Evolutionary conservation across 1,140 invertebrate genomes (phyloP), one percentile per base, ranked within the genome.

Genomic region (Laodelphax striatellus): DNA sequence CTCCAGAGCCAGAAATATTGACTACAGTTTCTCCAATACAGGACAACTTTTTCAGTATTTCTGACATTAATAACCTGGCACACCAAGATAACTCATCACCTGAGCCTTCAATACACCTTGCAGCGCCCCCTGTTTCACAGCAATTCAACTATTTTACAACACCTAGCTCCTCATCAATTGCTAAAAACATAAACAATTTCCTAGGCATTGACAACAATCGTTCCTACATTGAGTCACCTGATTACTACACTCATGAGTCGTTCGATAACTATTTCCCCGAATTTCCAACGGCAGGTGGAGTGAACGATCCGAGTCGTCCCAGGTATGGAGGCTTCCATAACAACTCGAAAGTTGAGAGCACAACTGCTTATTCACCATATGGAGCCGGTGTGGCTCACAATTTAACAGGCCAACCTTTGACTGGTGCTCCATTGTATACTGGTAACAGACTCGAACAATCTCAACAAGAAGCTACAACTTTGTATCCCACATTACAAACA

Each of bases 321-420:
- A 71, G 69, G 63, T 75, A 75, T 57, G 75, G 75, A 10, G 76
- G 73, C 2, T 76, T 79, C 64, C 77, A 79, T 64, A 80, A 81
- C 57, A 79, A 80, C 63, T 72, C 72, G 17, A 46, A 68, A 21
- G 61, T 65, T 42, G 61, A 57, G 54, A 65, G 65, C 1, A 58
- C 57, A n/a, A 65, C 17, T 56, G 64, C 63, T 31, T 67, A 66
- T 42, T 66, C 73, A 52, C 71, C 75, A 1, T 76, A 77, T 41
- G 73, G 71, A 19, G 71, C 72, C 52, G 67, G 73, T 8, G 71
- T 75, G 0, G 72, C 57, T 11, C 52, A 54, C 10, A 64, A 62
- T 38, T 13, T 62, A 13, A 66, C 65, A 13, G 59, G 59, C 6
- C 34, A 24, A 55, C 59, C 59, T 42, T 17, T 60, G 1, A 41